phyloP scores from a whole-genome alignment of 1,140 invertebrate species.

The Aphaenogaster floridana region DNA sequence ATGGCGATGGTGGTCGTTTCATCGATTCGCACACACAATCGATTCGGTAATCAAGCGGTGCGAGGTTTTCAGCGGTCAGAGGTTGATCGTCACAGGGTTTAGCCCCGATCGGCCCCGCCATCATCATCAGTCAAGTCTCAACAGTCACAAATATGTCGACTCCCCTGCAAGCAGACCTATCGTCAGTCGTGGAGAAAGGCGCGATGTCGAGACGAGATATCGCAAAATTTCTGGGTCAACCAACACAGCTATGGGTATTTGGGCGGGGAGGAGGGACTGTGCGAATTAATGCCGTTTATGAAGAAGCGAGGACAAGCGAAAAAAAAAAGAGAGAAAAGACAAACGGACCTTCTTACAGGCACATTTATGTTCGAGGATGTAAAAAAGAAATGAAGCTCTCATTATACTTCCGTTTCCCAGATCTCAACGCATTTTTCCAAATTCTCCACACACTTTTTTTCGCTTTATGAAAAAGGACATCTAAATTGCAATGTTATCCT shows the following conservation, averaged over 20 bases:
- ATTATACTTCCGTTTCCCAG: background rate
- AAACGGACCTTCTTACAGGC: conserved; percentile 1
- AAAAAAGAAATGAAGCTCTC: conserved; percentile 16
- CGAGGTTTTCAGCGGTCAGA: conserved; percentile 76
- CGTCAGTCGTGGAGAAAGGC: conserved; percentile 76
- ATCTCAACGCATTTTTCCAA: conserved; percentile 19
- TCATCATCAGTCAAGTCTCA: conserved; percentile 80
- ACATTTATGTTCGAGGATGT: background rate
- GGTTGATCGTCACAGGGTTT: conserved; percentile 80
- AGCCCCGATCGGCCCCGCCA: conserved; percentile 80
- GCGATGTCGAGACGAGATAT: conserved; percentile 39
- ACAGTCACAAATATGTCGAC: conserved; percentile 86
- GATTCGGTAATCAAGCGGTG: conserved; percentile 81
- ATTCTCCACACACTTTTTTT: background rate
- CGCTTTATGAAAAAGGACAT: background rate
- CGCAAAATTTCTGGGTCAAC: conserved; percentile 20
- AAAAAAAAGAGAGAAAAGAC: conserved; percentile 4
- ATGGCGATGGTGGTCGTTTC: conserved; percentile 62
- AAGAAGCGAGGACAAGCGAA: conserved; percentile 33
- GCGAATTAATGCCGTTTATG: conserved; percentile 22
- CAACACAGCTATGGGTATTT: conserved; percentile 4
- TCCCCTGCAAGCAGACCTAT: conserved; percentile 86
- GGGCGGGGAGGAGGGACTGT: background rate
- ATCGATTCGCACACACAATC: conserved; percentile 58
- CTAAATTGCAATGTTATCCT: background rate